Base-by-base conservation (phyloP, 1,140 invertebrate genomes). In the Aethina tumida region DNA sequence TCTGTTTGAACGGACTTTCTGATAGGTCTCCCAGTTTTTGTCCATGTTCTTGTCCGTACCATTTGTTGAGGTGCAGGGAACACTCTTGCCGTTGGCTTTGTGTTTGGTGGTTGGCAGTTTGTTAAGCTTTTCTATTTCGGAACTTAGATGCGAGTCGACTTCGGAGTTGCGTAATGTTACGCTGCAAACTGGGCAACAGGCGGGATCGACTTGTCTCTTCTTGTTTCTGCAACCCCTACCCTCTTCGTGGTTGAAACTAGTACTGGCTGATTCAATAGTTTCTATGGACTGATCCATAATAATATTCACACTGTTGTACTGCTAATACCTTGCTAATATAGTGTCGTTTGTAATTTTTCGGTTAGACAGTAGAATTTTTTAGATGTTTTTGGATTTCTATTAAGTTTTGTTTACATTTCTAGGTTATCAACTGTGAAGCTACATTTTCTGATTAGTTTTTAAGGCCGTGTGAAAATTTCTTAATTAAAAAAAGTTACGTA, bases 101-200 rank as follows among this genome's bases (percentile, higher is more conserved):
- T 47, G 35, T 38, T 45, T 46, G 25, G 44, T 16, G 16, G 36
- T 8, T 2, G 46, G 46, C 12, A 81, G 59, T 57, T 79, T 77
- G 46, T 73, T 74, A 17, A 90, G 62, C 48, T 79, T 76, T 41
- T 87, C 82, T 43, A 89, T 59, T 59, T 90, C 85, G 32, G 78
- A 66, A 7, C 73, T 65, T 39, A 84, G 77, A 58, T 90, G 85
- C 25, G 75, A 65, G 47, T 86, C 80, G 16, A 86, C 58, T 57
- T 89, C 84, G 14, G 76, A 73, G 3, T 73, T 65, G 40, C 81
- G 68, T 18, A 90, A 67, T 14, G 82, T 83, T 7, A 80, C 68
- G 31, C 84, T 77, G 66, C 85, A 90, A 5, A 83, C 78, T 9
- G 85, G 84, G 62, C 85, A 89, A 55, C 75, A 78, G 14, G 72